Conservation (phyloP, 2,113 vertebrate species). For the Propithecus coquereli region DNA sequence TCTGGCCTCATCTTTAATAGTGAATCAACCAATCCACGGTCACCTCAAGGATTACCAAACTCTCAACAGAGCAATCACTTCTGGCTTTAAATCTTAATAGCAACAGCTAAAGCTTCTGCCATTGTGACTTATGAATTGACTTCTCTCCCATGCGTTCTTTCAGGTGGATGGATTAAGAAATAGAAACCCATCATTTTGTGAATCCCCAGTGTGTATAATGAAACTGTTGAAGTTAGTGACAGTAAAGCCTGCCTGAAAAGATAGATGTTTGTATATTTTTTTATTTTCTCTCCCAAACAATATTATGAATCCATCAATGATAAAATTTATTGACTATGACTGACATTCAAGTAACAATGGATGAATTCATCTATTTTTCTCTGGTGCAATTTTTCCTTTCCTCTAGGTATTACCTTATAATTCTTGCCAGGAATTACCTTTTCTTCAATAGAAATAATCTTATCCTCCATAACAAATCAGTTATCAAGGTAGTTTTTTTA, state of each 20-base stretch:
- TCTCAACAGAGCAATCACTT: not conserved
- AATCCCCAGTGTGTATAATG: not conserved
- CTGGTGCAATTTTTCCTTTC: not conserved
- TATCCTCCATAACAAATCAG: not conserved
- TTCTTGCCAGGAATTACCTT: not conserved
- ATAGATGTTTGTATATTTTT: not conserved
- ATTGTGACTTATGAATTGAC: not conserved
- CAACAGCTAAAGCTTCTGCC: not conserved
- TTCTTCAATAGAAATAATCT: not conserved
- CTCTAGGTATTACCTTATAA: not conserved
- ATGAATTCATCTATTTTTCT: not conserved
- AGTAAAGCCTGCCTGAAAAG: not conserved
- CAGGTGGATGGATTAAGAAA: constrained; percentile 10
- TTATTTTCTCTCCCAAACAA: not conserved
- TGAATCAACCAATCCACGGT: not conserved
- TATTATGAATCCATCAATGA: constrained; percentile 6
- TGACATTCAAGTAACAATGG: not conserved
- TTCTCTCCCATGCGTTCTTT: not conserved
- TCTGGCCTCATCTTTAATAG: not conserved
- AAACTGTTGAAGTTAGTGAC: not conserved
- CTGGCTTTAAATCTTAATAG: not conserved
- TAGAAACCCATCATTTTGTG: not conserved
- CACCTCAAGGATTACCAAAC: not conserved
- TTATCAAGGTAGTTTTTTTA: not conserved
- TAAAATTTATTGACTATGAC: not conserved